A percentile compares a stretch with the other conserved stretches of the same genome.
Evolutionary conservation across 1,140 invertebrate species (phyloP).

Genomic region (Diabrotica virgifera): DNA sequence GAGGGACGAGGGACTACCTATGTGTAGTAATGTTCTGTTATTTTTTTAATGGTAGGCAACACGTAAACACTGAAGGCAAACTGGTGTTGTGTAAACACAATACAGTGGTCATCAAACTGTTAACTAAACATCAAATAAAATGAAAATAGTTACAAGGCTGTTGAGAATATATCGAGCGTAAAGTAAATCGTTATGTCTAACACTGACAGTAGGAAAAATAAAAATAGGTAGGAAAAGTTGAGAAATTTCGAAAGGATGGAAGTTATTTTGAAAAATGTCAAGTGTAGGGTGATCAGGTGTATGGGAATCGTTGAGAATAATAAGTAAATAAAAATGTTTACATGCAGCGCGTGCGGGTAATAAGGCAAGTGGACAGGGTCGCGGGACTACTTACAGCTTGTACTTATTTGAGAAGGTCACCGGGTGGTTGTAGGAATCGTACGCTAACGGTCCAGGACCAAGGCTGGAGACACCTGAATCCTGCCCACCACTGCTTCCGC

Average conservation of each 20-base stretch:
- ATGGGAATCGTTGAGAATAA: constrained; percentile 8
- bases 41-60: constrained; percentile 29
- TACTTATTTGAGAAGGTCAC: constrained; percentile 47
- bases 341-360: constrained; percentile 29
- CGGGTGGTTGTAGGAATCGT: constrained; percentile 46
- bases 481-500: constrained; percentile 41
- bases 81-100: constrained; percentile 30
- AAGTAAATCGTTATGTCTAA: constrained; percentile 16
- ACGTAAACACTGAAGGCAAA: constrained; percentile 29
- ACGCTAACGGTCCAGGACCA: constrained; percentile 41
- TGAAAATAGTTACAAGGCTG: constrained; percentile 22
- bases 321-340: constrained; percentile 34
- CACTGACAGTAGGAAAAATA: constrained; percentile 6
- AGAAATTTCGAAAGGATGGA: constrained; percentile 1
- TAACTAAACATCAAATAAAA: constrained; percentile 7
- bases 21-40: constrained; percentile 12
- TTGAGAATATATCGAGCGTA: constrained; percentile 17
- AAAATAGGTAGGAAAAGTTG: constrained; percentile 4
- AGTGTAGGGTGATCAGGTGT: neutral
- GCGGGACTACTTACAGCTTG: constrained; percentile 45
- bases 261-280: constrained; percentile 16
- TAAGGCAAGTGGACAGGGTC: constrained; percentile 21
- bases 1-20: constrained; percentile 31
- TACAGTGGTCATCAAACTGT: constrained; percentile 28
- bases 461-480: constrained; percentile 37